Conservation (phyloP, 2,113 vertebrate species). For the Channa maculata region DNA sequence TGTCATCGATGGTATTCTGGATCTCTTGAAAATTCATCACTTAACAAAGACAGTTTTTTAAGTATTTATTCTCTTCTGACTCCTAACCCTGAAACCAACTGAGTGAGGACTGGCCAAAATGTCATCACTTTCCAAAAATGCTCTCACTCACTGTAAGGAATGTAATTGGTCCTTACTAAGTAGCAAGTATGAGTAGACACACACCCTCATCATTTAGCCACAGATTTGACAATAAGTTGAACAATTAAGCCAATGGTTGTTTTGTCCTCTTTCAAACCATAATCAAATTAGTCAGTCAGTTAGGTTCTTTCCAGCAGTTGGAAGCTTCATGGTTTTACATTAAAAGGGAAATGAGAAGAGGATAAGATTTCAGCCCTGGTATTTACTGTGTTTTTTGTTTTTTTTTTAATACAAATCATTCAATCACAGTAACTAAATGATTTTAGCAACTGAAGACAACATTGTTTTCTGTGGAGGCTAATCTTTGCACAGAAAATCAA, state of each 20-base stretch:
- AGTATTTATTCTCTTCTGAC: no score
- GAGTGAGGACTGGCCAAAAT: no score
- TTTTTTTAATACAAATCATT: not conserved
- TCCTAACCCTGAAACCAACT: no score
- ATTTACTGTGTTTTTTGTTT: not conserved
- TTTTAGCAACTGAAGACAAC: not conserved
- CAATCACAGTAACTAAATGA: not conserved
- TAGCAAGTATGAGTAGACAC: no score
- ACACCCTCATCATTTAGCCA: no score
- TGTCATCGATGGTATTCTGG: no score
- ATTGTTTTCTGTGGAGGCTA: not conserved
- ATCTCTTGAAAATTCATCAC: no score
- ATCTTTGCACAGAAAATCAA: not conserved
- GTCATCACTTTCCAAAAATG: no score
- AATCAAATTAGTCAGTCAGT: not conserved
- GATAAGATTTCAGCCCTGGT: not conserved
- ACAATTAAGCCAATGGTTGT: slow-evolving; percentile 5
- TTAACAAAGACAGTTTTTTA: no score
- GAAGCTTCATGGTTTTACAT: not conserved
- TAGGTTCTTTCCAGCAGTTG: slow-evolving; percentile 49
- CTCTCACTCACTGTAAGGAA: no score
- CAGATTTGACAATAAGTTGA: no score
- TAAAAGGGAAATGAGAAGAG: not conserved
- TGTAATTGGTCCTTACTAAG: no score
- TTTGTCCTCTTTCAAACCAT: not conserved